Conservation (phyloP, 2,888 invertebrate genomes). For the Agrilus cyanescens region DNA sequence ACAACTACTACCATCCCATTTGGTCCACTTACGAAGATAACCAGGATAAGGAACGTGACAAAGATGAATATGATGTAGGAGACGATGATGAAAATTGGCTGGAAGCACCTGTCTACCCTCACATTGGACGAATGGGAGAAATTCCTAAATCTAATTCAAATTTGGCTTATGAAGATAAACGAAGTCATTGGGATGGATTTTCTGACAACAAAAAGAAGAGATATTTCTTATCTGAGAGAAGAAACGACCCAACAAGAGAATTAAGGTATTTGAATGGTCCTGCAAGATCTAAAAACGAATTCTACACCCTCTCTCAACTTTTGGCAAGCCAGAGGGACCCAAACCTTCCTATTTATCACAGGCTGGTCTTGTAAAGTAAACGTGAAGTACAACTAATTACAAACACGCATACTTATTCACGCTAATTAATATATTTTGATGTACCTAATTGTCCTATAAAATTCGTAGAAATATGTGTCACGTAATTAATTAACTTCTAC, state of each 20-base stretch:
- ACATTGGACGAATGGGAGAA: constrained; percentile 31
- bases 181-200: constrained; percentile 21
- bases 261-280: constrained; percentile 29
- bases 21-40: constrained; percentile 39
- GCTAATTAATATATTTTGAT: background rate
- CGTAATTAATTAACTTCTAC: no score
- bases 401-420: background rate
- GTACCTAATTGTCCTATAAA: background rate
- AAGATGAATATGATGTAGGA: constrained; percentile 41
- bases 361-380: constrained; percentile 44
- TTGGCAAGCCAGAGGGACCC: constrained; percentile 40
- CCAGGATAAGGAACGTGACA: constrained; percentile 34
- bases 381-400: constrained; percentile 1
- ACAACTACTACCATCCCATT: constrained; percentile 30
- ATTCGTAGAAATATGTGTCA: no score
- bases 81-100: constrained; percentile 46
- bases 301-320: constrained; percentile 47
- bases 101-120: constrained; percentile 45
- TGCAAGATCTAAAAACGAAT: constrained; percentile 38
- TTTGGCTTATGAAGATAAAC: constrained; percentile 24
- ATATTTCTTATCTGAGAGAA: constrained; percentile 50
- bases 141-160: constrained; percentile 12
- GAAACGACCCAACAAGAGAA: constrained; percentile 33
- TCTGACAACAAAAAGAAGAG: constrained; percentile 36
- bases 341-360: constrained; percentile 47